Percentiles rank a stretch among this genome's conserved stretches.
These are phyloP conservation scores for Latrodectus geometricus DNA, from an alignment of 1,140 invertebrate species.

Conservation along the genomic window DNA sequence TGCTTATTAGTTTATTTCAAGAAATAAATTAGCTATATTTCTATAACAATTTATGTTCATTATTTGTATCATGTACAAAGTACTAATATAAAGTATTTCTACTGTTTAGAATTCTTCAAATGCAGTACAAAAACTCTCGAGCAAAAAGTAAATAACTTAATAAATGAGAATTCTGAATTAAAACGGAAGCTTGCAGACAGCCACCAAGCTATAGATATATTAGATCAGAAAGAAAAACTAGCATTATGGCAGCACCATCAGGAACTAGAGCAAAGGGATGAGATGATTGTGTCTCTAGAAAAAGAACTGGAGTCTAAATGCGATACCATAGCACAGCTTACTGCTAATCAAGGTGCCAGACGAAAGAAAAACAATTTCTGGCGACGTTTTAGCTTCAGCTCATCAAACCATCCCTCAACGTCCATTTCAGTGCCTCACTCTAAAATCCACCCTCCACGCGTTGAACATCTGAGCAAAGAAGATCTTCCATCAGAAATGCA, in stretches of 20 bases:
- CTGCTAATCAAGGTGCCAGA: neutral
- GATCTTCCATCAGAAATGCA: slow-evolving; percentile 53
- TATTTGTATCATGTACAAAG: neutral
- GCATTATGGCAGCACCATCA: slow-evolving; percentile 56
- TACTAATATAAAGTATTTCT: neutral
- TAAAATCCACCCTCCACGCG: slow-evolving; percentile 25
- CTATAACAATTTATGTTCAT: no score
- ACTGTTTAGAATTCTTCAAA: slow-evolving; percentile 52
- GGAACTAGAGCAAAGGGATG: slow-evolving; percentile 42
- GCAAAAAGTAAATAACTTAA: slow-evolving; percentile 36
- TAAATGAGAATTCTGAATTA: slow-evolving; percentile 40
- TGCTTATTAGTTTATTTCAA: no score
- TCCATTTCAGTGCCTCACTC: slow-evolving; percentile 14
- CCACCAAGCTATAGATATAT: slow-evolving; percentile 41
- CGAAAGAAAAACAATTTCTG: slow-evolving; percentile 42
- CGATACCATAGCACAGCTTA: neutral
- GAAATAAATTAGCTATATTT: no score
- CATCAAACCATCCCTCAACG: slow-evolving; percentile 32
- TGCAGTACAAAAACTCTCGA: slow-evolving; percentile 20
- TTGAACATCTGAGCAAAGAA: slow-evolving; percentile 47
- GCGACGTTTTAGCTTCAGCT: slow-evolving; percentile 23
- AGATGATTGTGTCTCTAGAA: slow-evolving; percentile 23
- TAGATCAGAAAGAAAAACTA: slow-evolving; percentile 55
- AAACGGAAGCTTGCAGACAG: slow-evolving; percentile 35
- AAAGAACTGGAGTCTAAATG: slow-evolving; percentile 48